Evolutionary conservation across 2,888 invertebrate species (phyloP), one percentile per base, ranked within the genome.

Genomic region (Leucania comma): DNA sequence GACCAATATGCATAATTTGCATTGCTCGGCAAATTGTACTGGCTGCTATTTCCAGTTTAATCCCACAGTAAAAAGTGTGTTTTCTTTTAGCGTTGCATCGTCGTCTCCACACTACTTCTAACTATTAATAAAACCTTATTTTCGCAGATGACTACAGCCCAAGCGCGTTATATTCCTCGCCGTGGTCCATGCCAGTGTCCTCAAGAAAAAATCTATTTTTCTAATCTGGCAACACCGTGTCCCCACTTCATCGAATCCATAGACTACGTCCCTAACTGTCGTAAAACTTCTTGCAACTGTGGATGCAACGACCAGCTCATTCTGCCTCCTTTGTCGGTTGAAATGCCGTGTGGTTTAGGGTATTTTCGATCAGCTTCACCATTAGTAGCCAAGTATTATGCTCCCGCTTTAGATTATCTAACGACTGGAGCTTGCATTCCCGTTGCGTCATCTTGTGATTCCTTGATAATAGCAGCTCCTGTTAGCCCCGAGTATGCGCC

Each of bases 291-390:
- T 20, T 29, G 72, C 56, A 78, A 78, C 17, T 59, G 72, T 42
- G 53, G 59, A 24, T 48, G 72, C 62, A 79, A 81, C 12, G 74
- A 85, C 2, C 88, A 89, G 42, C 75, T 91, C 1, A 87, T 92
- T 63, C 68, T 89, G 35, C 90, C 92, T 0, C 92, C 92, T 6
- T n/a, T 73, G 4, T 65, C 86, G 4, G 80, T 80, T 0, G 91
- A 91, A n/a, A 64, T 92, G 14, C 90, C 89, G 0, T 69, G 64
- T 46, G 91, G 90, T 0, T 65, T 92, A 14, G 92, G 92, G 0
- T 92, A 90, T 62, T 82, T 90, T 12, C 83, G 86, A 1, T 75
- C 90, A 0, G 90, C 89, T 0, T 75, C 88, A 1, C 89, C 91
- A 0, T 65, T 90, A 5, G 91, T 89, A 0, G 84, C 87, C 0